phyloP scores from a whole-genome alignment of 2,113 vertebrate genomes.

The Ondatra zibethicus region DNA sequence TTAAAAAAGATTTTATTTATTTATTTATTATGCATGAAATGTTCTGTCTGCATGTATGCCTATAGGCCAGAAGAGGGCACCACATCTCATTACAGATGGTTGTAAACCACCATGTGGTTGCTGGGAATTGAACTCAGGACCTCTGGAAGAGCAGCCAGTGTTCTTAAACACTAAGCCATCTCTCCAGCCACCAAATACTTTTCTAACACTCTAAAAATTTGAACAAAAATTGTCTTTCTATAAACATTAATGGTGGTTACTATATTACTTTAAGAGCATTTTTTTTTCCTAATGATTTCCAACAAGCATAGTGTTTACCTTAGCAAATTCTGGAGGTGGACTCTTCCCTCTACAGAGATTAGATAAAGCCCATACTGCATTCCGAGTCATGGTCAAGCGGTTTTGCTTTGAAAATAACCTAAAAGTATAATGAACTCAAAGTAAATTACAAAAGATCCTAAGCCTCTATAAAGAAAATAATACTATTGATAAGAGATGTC shows the following conservation, averaged over 20 bases:
- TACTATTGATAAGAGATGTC: background rate
- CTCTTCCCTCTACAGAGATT: conserved; percentile 99
- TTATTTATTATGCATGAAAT: too few species aligned
- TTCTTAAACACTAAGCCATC: too few species aligned
- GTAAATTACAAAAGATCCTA: conserved; percentile 46
- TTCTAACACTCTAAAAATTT: background rate
- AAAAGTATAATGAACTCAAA: conserved; percentile 23
- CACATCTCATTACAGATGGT: too few species aligned
- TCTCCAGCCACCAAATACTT: background rate
- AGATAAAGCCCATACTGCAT: conserved; percentile 98
- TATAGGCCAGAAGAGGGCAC: too few species aligned
- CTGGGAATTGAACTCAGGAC: too few species aligned
- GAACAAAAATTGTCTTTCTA: background rate
- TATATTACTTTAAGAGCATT: background rate
- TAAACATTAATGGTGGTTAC: background rate
- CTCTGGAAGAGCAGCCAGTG: too few species aligned
- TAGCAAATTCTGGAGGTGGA: conserved; percentile 97
- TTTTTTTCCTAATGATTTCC: background rate
- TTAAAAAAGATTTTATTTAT: too few species aligned
- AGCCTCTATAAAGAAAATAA: conserved; percentile 50
- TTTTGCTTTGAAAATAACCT: conserved; percentile 98
- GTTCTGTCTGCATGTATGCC: too few species aligned
- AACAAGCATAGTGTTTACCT: conserved; percentile 84
- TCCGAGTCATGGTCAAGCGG: conserved; percentile 98
- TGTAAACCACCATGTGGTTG: too few species aligned